Evolutionary conservation across 2,797 vertebrate genomes (phyloP).

Genomic region (Rhincodon typus): DNA sequence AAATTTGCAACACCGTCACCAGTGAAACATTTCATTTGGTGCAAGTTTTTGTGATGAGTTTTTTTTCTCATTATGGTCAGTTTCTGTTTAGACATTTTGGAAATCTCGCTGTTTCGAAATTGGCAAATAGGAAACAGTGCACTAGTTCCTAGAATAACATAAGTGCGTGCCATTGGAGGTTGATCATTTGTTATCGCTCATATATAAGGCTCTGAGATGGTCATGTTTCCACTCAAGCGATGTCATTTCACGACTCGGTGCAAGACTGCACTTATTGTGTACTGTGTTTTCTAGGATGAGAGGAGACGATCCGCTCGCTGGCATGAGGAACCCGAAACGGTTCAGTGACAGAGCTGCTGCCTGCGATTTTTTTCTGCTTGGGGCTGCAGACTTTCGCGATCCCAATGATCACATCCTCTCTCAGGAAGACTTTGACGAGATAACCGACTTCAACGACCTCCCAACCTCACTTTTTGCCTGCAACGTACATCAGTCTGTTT

Average conservation of each 20-base stretch:
- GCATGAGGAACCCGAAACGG: conserved; percentile 57
- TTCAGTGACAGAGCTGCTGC: conserved; percentile 55
- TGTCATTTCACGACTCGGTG: not conserved
- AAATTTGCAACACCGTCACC: not conserved
- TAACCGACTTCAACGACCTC: conserved; percentile 77
- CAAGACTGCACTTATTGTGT: not conserved
- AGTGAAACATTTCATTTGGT: not conserved
- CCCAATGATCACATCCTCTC: conserved; percentile 44
- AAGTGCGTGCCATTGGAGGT: not conserved
- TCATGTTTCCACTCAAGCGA: conserved; percentile 9
- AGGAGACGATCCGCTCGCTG: conserved; percentile 66
- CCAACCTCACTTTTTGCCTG: conserved; percentile 73
- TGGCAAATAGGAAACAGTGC: not conserved
- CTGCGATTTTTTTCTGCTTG: conserved; percentile 62
- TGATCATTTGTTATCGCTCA: not conserved
- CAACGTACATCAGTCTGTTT: conserved; percentile 75
- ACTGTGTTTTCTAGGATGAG: conserved; percentile 62
- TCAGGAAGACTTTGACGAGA: conserved; percentile 66
- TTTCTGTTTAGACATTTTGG: not conserved
- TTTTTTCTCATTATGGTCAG: not conserved
- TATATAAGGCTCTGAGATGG: not conserved
- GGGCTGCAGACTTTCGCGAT: conserved; percentile 51
- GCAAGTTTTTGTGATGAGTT: not conserved
- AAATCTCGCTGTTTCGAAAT: conserved; percentile 12
- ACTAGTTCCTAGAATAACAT: not conserved